A percentile compares a stretch with the other conserved stretches of the same genome.
Conservation (phyloP, 2,888 invertebrate species). For the Athalia rosae region DNA sequence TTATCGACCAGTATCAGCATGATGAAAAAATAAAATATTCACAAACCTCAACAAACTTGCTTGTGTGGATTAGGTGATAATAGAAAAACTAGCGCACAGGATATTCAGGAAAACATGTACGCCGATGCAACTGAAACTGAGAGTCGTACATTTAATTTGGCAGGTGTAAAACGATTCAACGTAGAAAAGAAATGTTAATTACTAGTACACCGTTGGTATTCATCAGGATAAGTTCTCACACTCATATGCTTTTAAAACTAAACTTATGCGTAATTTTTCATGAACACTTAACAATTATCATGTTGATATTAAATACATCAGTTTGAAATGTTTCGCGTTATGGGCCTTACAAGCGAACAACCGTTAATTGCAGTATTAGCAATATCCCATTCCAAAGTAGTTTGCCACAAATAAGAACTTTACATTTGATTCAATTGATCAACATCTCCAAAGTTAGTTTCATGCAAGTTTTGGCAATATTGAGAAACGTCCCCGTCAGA, state of each 20-base stretch:
- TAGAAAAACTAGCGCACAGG: neutral
- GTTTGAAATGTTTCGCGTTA: constrained; percentile 46
- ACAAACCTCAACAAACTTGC: constrained; percentile 8
- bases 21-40: constrained; percentile 16
- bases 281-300: constrained; percentile 55
- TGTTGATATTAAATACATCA: constrained; percentile 52
- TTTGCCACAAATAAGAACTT: neutral
- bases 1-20: constrained; percentile 29
- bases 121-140: neutral
- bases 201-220: constrained; percentile 29
- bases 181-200: constrained; percentile 11
- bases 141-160: constrained; percentile 16
- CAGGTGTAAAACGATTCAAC: neutral
- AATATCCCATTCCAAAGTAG: constrained; percentile 21
- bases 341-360: constrained; percentile 2
- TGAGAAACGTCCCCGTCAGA: neutral
- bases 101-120: neutral
- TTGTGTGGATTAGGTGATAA: neutral
- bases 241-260: constrained; percentile 8
- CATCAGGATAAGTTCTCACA: constrained; percentile 36
- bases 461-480: neutral
- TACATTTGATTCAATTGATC: constrained; percentile 8
- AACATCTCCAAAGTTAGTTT: neutral
- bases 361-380: constrained; percentile 18
- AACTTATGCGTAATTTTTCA: constrained; percentile 48